A percentile compares a stretch with the other conserved stretches of the same genome.
Conservation (phyloP, 2,888 invertebrate species). For the Stictocephala bisonia region DNA sequence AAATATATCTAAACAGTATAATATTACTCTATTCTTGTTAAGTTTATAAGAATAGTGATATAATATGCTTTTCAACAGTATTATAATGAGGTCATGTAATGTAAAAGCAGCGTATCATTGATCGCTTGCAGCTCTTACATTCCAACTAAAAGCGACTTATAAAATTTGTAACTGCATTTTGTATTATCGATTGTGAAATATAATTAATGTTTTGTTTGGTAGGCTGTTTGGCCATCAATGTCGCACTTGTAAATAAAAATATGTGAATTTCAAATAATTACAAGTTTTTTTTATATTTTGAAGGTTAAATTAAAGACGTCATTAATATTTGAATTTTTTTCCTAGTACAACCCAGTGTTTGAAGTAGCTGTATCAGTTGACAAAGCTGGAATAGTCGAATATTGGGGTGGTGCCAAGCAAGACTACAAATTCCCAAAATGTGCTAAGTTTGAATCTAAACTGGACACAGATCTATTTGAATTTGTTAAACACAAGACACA, state of each 20-base stretch:
- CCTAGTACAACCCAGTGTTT: constrained; percentile 80
- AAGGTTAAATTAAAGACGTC: constrained; percentile 30
- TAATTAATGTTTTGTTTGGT: no score
- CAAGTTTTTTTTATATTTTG: constrained; percentile 31
- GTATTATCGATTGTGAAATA: no score
- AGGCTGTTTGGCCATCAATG: no score
- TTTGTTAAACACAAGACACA: constrained; percentile 91
- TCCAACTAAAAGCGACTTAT: no score
- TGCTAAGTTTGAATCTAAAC: not conserved
- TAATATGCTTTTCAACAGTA: no score
- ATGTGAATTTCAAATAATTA: no score
- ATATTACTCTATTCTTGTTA: not conserved
- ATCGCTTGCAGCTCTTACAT: no score
- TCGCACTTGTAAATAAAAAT: no score
- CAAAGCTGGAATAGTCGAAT: constrained; percentile 90
- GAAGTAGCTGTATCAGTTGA: constrained; percentile 90
- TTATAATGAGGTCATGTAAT: no score
- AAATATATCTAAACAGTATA: not conserved
- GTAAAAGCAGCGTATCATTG: no score
- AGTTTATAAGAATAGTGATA: no score
- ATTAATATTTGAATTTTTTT: constrained; percentile 48
- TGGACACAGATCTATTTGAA: constrained; percentile 84
- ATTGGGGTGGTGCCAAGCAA: constrained; percentile 91
- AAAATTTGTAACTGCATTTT: no score
- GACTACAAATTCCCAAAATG: constrained; percentile 87